Conservation (phyloP, 2,888 invertebrate species). For the Chalcosyrphus nemorum region DNA sequence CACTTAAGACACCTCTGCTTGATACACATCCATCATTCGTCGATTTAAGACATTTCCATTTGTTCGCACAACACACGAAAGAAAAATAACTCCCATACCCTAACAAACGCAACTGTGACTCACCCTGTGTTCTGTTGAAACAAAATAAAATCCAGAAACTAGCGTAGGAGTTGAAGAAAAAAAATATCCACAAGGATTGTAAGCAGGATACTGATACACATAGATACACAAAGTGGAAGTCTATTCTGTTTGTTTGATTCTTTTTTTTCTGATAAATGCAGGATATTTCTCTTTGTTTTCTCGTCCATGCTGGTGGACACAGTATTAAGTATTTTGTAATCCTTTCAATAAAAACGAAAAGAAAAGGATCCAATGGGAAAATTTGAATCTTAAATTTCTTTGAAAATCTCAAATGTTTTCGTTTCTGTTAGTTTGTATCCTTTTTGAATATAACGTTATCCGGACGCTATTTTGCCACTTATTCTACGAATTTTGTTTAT, state of each 20-base stretch:
- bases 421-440: no score
- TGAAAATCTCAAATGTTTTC: no score
- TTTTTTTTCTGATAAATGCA: slow-evolving; percentile 49
- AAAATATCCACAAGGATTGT: slow-evolving; percentile 26
- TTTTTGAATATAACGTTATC: no score
- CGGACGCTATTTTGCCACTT: no score
- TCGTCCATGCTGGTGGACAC: slow-evolving; percentile 30
- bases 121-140: slow-evolving; percentile 24
- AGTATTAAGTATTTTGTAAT: slow-evolving; percentile 54
- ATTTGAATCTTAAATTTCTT: no score
- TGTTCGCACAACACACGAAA: neutral
- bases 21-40: slow-evolving; percentile 26
- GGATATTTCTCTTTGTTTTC: slow-evolving; percentile 59
- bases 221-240: slow-evolving; percentile 43
- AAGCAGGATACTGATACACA: slow-evolving; percentile 54
- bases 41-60: slow-evolving; percentile 23
- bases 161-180: slow-evolving; percentile 24
- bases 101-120: slow-evolving; percentile 29
- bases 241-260: neutral
- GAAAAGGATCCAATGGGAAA: no score
- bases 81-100: slow-evolving; percentile 15
- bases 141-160: neutral
- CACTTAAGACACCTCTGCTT: neutral
- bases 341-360: slow-evolving; percentile 53
- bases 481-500: no score